Conservation (phyloP, 2,888 invertebrate genomes). For the Cataglyphis rosenhaueri region DNA sequence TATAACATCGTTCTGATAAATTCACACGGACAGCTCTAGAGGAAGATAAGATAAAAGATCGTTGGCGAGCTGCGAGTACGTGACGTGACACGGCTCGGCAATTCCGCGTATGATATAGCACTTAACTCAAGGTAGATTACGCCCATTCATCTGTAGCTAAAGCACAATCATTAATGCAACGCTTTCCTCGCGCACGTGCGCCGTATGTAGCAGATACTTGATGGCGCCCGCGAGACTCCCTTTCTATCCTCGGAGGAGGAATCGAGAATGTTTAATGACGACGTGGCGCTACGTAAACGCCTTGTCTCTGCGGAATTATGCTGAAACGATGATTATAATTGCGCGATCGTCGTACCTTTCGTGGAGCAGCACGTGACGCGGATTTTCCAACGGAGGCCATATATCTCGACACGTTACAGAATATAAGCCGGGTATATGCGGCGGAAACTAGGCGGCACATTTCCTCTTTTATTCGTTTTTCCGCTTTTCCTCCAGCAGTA, state of each 20-base stretch:
- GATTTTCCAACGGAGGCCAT: not conserved
- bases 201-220: not conserved
- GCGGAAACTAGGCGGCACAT: conserved; percentile 27
- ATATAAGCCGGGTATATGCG: not conserved
- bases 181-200: conserved; percentile 32
- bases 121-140: conserved; percentile 31
- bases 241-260: conserved; percentile 37
- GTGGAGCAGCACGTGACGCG: not conserved
- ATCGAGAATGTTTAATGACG: conserved; percentile 47
- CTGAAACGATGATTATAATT: conserved; percentile 43
- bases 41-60: not conserved
- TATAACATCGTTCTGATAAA: not conserved
- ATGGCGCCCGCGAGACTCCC: conserved; percentile 25
- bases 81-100: conserved; percentile 28
- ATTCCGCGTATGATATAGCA: conserved; percentile 12
- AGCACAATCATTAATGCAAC: conserved; percentile 48
- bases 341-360: not conserved
- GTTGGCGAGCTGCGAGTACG: not conserved
- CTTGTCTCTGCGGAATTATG: conserved; percentile 30
- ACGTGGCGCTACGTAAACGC: conserved; percentile 11
- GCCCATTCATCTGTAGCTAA: conserved; percentile 32
- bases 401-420: not conserved
- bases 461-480: conserved; percentile 36
- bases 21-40: not conserved
- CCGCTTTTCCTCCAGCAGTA: not conserved